Conservation (phyloP, 2,888 invertebrate genomes). For the Tenthredo scrophulariae region DNA sequence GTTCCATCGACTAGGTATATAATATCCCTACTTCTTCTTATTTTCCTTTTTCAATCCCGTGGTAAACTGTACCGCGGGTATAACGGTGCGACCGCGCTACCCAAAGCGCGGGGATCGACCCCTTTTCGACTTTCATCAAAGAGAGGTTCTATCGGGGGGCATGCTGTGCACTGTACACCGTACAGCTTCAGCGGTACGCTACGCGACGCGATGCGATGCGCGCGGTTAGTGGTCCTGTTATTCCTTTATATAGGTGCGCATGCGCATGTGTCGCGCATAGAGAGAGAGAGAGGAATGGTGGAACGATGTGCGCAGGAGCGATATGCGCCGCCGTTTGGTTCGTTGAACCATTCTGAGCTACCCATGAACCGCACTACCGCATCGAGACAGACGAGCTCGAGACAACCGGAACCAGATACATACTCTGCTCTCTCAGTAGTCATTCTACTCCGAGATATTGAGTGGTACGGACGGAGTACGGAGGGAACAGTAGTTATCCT, state of each 20-base stretch:
- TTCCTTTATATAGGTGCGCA: slow-evolving; percentile 63
- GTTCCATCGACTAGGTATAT: not conserved
- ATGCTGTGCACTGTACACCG: not conserved
- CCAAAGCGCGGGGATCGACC: slow-evolving; percentile 15
- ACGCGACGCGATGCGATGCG: not conserved
- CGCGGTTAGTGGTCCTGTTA: slow-evolving; percentile 42
- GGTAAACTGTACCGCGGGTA: not conserved
- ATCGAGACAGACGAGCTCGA: slow-evolving; percentile 51
- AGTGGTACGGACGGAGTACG: slow-evolving; percentile 67
- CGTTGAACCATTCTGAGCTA: slow-evolving; percentile 73
- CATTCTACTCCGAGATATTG: slow-evolving; percentile 75
- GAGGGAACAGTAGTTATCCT: not conserved
- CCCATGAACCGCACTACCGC: slow-evolving; percentile 33
- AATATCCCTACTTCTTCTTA: not conserved
- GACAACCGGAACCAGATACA: slow-evolving; percentile 46
- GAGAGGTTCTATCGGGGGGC: not conserved
- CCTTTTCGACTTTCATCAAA: slow-evolving; percentile 21
- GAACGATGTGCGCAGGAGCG: slow-evolving; percentile 7
- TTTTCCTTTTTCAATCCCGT: not conserved
- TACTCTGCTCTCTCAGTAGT: slow-evolving; percentile 57
- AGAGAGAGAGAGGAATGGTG: not conserved
- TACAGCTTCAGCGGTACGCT: not conserved
- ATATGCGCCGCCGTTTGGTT: slow-evolving; percentile 69
- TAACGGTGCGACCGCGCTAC: not conserved
- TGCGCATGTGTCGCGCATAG: slow-evolving; percentile 63